Base-by-base conservation (phyloP, 2,113 vertebrate genomes). In the Cettia cetti region DNA sequence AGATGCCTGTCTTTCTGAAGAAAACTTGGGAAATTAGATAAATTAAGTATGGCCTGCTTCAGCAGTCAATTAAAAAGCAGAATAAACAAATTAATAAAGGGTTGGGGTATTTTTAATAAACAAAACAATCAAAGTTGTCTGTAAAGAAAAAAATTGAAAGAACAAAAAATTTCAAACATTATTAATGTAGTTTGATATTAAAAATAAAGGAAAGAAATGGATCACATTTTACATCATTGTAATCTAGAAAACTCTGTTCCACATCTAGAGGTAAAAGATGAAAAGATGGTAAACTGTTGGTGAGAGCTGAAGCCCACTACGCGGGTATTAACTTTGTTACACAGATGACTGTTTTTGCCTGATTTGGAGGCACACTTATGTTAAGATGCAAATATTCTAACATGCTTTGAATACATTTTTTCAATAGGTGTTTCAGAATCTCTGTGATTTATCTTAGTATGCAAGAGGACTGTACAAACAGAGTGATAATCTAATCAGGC, bases 401-500 rank as follows among this genome's bases (percentile, higher is more conserved):
- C 5, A 33, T 4, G 18, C 23, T 80, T 49, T 56, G 35, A 16
- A 72, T 81, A 21, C 8, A 30, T 47, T 15, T 54, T 33, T 54
- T 30, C 1, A 5, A 63, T 22, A 49, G 22, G 10, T 69, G 33
- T 52, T 71, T 3, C 3, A 39, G 6, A 39, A 47, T 71, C 85
- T 70, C 26, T 79, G 28, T 37, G 17, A 2, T 5, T 8, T 2
- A 49, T 74, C 12, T 75, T 61, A n/a, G 5, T 37, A 22, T 16
- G 7, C 12, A 56, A 64, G 6, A 27, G 1, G 7, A 35, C 1
- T 0, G 3, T 44, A 69, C 39, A 3, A 56, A 39, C 8, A 60
- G 18, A 28, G 9, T 28, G 27, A 39, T 64, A 56, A 33, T 64
- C 30, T 89, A 13, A 7, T 64, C 8, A 64, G 11, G 26, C 3